Evolutionary conservation across 1,140 invertebrate species (phyloP).

Genomic region (Anoplophora glabripennis): DNA sequence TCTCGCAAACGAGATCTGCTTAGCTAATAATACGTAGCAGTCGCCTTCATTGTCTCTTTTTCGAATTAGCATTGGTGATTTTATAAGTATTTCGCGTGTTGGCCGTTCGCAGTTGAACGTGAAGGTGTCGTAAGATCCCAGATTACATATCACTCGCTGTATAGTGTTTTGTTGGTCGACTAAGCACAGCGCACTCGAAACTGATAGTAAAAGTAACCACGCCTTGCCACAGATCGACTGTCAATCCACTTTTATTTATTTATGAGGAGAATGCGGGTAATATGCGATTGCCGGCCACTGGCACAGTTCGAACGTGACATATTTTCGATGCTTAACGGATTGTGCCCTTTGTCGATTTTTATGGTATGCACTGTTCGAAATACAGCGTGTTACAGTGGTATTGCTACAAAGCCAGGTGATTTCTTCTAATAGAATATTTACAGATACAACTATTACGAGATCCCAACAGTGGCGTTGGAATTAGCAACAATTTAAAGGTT

Average conservation of each 20-base stretch:
- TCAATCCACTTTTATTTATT: conserved; percentile 27
- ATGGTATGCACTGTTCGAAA: too few relatives aligned
- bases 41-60: background rate
- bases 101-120: conserved; percentile 6
- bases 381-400: too few relatives aligned
- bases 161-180: conserved; percentile 23
- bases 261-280: conserved; percentile 13
- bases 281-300: background rate
- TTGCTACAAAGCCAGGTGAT: too few relatives aligned
- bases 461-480: too few relatives aligned
- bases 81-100: conserved; percentile 14
- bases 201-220: conserved; percentile 35
- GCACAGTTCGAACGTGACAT: background rate
- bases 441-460: too few relatives aligned
- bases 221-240: conserved; percentile 27
- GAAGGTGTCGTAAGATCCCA: conserved; percentile 20
- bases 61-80: background rate
- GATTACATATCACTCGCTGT: conserved; percentile 21
- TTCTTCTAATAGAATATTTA: too few relatives aligned
- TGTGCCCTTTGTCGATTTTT: too few relatives aligned
- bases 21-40: background rate
- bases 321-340: background rate
- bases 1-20: conserved; percentile 3
- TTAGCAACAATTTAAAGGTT: too few relatives aligned
- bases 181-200: conserved; percentile 19